Evolutionary conservation across 2,888 invertebrate genomes (phyloP), one percentile per base, ranked within the genome.

Genomic region (Megamerina dolium): DNA sequence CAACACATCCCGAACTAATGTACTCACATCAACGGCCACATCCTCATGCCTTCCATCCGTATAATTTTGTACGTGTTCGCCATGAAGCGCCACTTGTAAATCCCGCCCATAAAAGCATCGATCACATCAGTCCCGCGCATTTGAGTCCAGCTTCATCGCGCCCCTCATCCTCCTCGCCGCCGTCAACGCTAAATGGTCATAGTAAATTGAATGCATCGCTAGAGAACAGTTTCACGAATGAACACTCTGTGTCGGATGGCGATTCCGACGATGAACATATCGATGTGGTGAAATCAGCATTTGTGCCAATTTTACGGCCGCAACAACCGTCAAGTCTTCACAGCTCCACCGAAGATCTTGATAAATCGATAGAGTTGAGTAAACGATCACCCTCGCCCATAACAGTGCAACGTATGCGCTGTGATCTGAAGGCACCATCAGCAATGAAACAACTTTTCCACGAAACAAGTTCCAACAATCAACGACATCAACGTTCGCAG

Each of bases 221-320:
- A 1, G 79, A 80, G 63, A 77, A 77, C 14, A 80, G 79, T 60
- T 83, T 82, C 10, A 78, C 80, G 10, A 73, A 73, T 38, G 74
- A 75, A 29, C 70, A 73, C 36, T 66, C 68, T 12, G 77, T 79
- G 13, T 60, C 53, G 6, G 46, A 46, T 31, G 17, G 30, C 8
- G 54, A 55, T 49, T 81, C 82, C 1, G 83, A 83, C 35, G 83
- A 84, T 46, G 83, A 83, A 59, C 80, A 81, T 43, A 84, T 84
- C 56, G 85, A 84, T 59, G 85, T 85, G 18, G 85, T 85, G 0
- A 82, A 81, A 57, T 85, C 85, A 0, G 85, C 85, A 3, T 85
- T 83, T 67, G 80, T 82, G 37, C 82, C 83, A 17, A 81, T 82
- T 40, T 73, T 66, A 14, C 51, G 63, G n/a, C 65, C 66, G 6